phyloP scores from a whole-genome alignment of 2,888 invertebrate genomes.

The Crossocerus cetratus region DNA sequence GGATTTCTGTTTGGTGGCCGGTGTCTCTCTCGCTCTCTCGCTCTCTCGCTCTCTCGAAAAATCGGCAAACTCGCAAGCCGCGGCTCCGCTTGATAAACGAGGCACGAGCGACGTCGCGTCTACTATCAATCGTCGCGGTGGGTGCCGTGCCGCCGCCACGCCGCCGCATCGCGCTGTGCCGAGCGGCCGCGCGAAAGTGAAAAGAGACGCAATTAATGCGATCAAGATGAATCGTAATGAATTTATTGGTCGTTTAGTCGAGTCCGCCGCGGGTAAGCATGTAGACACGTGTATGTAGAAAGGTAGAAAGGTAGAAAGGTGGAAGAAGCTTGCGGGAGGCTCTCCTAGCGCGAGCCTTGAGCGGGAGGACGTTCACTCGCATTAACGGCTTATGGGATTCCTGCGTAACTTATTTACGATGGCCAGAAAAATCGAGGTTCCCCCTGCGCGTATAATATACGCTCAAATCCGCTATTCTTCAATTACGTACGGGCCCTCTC shows the following conservation, averaged over 20 bases:
- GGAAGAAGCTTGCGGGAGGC: slow-evolving; percentile 13
- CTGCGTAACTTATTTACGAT: slow-evolving; percentile 62
- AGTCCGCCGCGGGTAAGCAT: background rate
- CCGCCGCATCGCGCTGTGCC: too few relatives aligned
- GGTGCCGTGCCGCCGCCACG: background rate
- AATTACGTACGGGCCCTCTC: slow-evolving; percentile 60
- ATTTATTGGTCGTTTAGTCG: slow-evolving; percentile 30
- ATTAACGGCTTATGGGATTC: slow-evolving; percentile 60
- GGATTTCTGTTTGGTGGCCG: slow-evolving; percentile 26
- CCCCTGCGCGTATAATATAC: slow-evolving; percentile 55
- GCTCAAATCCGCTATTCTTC: slow-evolving; percentile 63
- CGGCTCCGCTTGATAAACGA: slow-evolving; percentile 7
- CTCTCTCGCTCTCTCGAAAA: slow-evolving; percentile 15
- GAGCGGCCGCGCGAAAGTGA: slow-evolving; percentile 7
- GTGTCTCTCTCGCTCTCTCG: slow-evolving; percentile 15
- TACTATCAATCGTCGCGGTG: slow-evolving; percentile 17
- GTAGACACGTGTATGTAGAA: too few relatives aligned
- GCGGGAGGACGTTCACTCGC: slow-evolving; percentile 58
- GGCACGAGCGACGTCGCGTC: slow-evolving; percentile 17
- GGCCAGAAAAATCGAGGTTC: slow-evolving; percentile 55
- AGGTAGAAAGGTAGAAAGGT: too few relatives aligned
- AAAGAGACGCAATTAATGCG: slow-evolving; percentile 40
- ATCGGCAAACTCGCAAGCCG: background rate
- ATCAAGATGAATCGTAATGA: slow-evolving; percentile 45
- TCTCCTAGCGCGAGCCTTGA: slow-evolving; percentile 23